A percentile compares a stretch with the other conserved stretches of the same genome.
Conservation (phyloP, 92 coral and sea anemone species). For the Heliopora coerulea region DNA sequence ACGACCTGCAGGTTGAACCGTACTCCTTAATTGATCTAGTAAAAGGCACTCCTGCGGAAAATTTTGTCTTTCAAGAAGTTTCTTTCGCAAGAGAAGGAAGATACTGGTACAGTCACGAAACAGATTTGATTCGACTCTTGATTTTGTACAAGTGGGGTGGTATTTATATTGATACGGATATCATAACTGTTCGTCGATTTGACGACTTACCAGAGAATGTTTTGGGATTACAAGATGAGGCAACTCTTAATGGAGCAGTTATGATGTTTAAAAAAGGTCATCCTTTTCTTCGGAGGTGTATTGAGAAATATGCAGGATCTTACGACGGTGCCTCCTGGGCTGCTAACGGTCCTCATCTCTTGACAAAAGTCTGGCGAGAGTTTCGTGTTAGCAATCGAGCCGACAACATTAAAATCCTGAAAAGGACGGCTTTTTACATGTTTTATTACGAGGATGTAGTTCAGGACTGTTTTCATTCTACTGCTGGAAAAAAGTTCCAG, state of each 20-base stretch:
- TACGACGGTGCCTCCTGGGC: conserved; percentile 39
- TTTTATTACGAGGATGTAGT: conserved; percentile 11
- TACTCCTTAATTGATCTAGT: conserved; percentile 35
- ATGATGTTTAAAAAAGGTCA: conserved; percentile 42
- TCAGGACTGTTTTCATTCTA: conserved; percentile 40
- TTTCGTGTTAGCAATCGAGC: not conserved
- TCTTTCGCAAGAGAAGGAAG: conserved; percentile 24
- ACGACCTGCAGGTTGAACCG: conserved; percentile 39
- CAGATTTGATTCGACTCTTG: conserved; percentile 42
- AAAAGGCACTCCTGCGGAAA: conserved; percentile 47
- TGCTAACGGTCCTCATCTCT: conserved; percentile 42
- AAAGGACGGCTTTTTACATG: conserved; percentile 43
- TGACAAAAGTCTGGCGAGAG: conserved; percentile 38
- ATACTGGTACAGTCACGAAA: conserved; percentile 51
- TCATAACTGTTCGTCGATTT: conserved; percentile 37
- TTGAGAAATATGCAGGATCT: conserved; percentile 11
- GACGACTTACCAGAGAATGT: conserved; percentile 31
- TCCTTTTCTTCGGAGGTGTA: conserved; percentile 10
- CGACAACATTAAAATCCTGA: not conserved
- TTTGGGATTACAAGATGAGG: conserved; percentile 28
- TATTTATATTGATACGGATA: conserved; percentile 51
- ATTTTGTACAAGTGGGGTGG: conserved; percentile 52
- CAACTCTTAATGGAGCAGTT: conserved; percentile 43
- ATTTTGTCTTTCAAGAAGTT: conserved; percentile 22
- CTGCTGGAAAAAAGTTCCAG: conserved; percentile 11